Conservation (phyloP, 2,888 invertebrate genomes). For the Aethes cnicana region DNA sequence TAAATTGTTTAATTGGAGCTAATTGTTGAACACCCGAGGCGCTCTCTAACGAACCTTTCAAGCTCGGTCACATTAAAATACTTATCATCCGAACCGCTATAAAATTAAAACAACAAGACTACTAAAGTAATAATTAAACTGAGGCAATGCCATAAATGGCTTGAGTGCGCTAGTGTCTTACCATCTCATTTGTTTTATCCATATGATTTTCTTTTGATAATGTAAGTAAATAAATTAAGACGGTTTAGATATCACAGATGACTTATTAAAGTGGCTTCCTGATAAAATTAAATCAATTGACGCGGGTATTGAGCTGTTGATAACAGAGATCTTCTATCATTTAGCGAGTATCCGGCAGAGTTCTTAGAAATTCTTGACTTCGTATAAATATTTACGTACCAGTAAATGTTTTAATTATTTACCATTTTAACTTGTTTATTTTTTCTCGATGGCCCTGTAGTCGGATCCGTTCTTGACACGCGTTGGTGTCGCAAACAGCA, state of each 20-base stretch:
- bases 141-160: too few species aligned
- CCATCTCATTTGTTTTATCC: too few species aligned
- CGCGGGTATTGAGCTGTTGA: background rate
- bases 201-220: too few species aligned
- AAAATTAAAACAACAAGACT: background rate
- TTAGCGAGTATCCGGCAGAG: too few species aligned
- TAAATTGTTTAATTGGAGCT: constrained; percentile 61
- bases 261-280: background rate
- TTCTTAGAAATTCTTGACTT: too few species aligned
- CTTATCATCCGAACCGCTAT: constrained; percentile 12
- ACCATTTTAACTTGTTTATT: constrained; percentile 30
- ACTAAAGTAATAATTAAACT: background rate
- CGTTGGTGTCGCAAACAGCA: constrained; percentile 27
- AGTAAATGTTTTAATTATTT: constrained; percentile 12
- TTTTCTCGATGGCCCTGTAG: constrained; percentile 23
- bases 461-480: constrained; percentile 38
- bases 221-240: constrained; percentile 23
- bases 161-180: too few species aligned
- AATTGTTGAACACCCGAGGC: constrained; percentile 43
- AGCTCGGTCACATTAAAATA: constrained; percentile 12
- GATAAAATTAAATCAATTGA: constrained; percentile 7
- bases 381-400: background rate
- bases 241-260: constrained; percentile 9
- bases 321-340: too few species aligned
- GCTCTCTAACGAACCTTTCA: constrained; percentile 38